Evolutionary conservation across 2,113 vertebrate genomes (phyloP), one percentile per base, ranked within the genome.

Genomic region (Anser brachyrhynchus): DNA sequence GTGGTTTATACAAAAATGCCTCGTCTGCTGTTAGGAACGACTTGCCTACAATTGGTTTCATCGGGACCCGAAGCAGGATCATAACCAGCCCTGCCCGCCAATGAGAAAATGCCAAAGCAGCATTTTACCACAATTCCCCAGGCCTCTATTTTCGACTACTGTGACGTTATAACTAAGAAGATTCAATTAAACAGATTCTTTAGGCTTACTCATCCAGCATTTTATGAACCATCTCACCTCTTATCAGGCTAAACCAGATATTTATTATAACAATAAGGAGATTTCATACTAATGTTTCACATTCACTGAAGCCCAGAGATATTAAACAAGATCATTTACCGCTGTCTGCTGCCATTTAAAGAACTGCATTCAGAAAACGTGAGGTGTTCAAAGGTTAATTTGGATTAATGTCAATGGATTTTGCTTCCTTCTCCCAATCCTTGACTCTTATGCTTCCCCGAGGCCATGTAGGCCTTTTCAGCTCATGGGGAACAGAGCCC

Each of bases 131-230:
- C 86, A 95, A 94, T 96, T 97, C 96, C 95, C 95, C 67, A 89
- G 93, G 78, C 90, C 58, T 94, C 90, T 66, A 87, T 97, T 97
- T 96, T 84, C 4, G 0, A 96, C 64, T 80, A 29, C 71, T 84
- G 70, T 96, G 94, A 97, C 62, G 35, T 73, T 93, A 91, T 90
- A 92, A 94, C 64, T 95, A 95, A 96, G 92, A 96, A 94, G 91
- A 97, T 96, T 97, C 95, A 97, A 98, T 98, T 97, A 97, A 96
- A 84, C 90, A 90, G 84, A 96, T 97, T 97, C 94, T 97, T 96
- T 84, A 92, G 90, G 85, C 84, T 97, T 96, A 95, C 78, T 97
- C 92, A 94, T 92, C 92, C 96, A 96, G 96, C 84, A 87, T 91
- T 96, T 96, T 95, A 97, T 96, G 96, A 96, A 96, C 95, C 95